These are phyloP conservation scores for Mesocentrotus franciscanus DNA, from an alignment of 53 echinoderm and acorn worm genomes.

Conservation along the genomic window DNA sequence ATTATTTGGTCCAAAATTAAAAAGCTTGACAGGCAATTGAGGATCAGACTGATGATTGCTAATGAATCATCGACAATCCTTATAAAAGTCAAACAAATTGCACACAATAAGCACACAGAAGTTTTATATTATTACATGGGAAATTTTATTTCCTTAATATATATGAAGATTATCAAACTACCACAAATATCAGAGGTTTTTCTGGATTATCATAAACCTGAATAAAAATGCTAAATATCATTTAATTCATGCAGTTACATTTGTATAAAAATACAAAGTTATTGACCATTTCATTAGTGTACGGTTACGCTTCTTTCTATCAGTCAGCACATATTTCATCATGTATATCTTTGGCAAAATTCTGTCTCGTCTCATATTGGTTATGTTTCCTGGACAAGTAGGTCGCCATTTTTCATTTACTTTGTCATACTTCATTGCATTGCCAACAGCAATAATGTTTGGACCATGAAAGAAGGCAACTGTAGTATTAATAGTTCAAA, in stretches of 20 bases:
- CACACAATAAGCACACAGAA: not conserved
- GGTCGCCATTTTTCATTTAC: too few species aligned
- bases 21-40: too few species aligned
- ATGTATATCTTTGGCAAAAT: conserved; percentile 36
- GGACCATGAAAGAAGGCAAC: too few species aligned
- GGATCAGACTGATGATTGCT: too few species aligned
- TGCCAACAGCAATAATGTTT: too few species aligned
- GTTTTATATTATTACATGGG: not conserved
- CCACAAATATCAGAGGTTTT: not conserved
- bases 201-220: conserved; percentile 49
- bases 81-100: not conserved
- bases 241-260: conserved; percentile 31
- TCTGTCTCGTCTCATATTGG: not conserved
- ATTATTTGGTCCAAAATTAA: too few species aligned
- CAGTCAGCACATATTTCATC: conserved; percentile 8
- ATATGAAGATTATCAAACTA: conserved; percentile 16
- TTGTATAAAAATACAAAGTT: conserved; percentile 58
- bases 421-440: too few species aligned
- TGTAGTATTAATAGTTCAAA: too few species aligned
- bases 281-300: conserved; percentile 5
- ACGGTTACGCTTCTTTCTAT: not conserved
- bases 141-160: conserved; percentile 53
- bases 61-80: not conserved
- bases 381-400: not conserved
- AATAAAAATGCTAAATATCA: not conserved